Base-by-base conservation (phyloP, 2,888 invertebrate genomes). In the Erebia aethiops region DNA sequence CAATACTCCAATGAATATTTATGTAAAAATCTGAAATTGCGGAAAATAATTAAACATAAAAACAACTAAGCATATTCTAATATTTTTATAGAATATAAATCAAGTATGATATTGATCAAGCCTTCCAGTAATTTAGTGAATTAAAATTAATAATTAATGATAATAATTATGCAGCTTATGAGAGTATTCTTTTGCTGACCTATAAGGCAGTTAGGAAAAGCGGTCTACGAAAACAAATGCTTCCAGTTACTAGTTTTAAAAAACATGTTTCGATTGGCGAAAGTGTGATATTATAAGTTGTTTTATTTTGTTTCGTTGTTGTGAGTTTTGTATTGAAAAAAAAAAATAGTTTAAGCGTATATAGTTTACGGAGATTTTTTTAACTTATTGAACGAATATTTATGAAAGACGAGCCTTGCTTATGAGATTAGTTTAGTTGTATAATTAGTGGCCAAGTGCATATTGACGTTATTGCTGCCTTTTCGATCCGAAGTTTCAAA, bases 401-500 rank as follows among this genome's bases (percentile, higher is more conserved):
- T 89, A 89, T 89, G 87, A 93, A 91, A 93, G 92, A 92, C 92
- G 92, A 91, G 91, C 92, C 90, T 92, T 92, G 92, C 92, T 93
- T 93, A 92, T 84, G 86, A 87, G 76, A 84, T 86, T 92, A 92
- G 90, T 86, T 89, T 91, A 93, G 91, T 87, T 87, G 81, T 89
- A 85, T 81, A 84, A 84, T 87, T 89, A 89, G 89, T 87, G 84
- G 87, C 86, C 79, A 81, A 82, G 83, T 83, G 81, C 68, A 70
- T 72, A 72, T 76, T 78, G 70, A 75, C 67, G 73, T 83, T 82
- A 82, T 84, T 87, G 77, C 78, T 81, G 81, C 79, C 49, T 79
- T 82, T 81, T 79, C 78, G 81, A 83, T 82, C 81, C 77, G 78
- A 77, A 80, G 78, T 78, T 79, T 81, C 79, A 73, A 71, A 71